Evolutionary conservation across 2,888 invertebrate genomes (phyloP).

Genomic region (Selenia dentaria): DNA sequence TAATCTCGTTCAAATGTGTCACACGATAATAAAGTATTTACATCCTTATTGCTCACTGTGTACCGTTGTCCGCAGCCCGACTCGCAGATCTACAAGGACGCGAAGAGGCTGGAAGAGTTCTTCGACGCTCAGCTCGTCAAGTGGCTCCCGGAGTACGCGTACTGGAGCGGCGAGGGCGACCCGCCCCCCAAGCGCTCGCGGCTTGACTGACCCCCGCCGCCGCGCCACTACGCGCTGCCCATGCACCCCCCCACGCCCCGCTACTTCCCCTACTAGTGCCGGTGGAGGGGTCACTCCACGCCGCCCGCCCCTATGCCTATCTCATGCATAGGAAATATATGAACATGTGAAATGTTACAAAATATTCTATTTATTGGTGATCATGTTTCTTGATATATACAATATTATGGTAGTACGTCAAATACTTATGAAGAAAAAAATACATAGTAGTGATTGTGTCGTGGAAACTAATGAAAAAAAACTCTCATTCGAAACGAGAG

Average conservation of each 20-base stretch:
- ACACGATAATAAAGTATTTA: no score
- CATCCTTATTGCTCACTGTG: no score
- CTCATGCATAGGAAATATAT: not conserved
- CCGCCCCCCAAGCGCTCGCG: constrained; percentile 64
- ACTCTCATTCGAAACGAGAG: no score
- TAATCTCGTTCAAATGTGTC: no score
- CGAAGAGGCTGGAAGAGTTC: constrained; percentile 92
- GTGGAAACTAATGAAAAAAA: no score
- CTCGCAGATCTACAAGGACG: constrained; percentile 90
- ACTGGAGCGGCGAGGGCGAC: constrained; percentile 73
- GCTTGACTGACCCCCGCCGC: constrained; percentile 45
- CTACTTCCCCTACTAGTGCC: not conserved
- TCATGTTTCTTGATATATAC: no score
- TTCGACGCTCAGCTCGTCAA: constrained; percentile 92
- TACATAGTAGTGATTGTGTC: no score
- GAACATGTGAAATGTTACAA: not conserved
- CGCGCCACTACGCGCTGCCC: not conserved
- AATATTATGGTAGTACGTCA: no score
- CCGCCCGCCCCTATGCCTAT: not conserved
- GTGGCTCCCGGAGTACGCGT: constrained; percentile 91
- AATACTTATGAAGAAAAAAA: no score
- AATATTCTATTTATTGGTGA: not conserved
- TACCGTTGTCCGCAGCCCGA: constrained; percentile 84
- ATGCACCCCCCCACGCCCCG: not conserved
- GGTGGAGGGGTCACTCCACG: not conserved